Base-by-base conservation (phyloP, 2,797 vertebrate species). In the Bovichtus variegatus region DNA sequence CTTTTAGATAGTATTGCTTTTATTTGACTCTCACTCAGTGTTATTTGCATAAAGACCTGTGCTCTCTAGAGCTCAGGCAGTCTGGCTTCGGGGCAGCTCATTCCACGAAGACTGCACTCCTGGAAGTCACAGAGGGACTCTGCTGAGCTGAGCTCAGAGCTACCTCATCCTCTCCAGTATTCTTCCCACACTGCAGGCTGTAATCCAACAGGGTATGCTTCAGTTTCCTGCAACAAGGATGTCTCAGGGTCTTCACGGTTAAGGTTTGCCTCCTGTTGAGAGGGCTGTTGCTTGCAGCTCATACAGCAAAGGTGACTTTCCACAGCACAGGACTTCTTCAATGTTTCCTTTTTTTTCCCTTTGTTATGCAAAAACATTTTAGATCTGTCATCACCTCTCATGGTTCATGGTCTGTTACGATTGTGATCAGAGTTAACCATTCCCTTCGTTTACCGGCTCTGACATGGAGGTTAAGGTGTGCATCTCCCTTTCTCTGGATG, bases 21-120 rank as follows among this genome's bases (percentile, higher is more conserved):
- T 76, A 77, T 76, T 85, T 61, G 13, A 81, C 41, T 68, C 57
- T 70, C 75, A 67, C 58, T 81, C 66, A 0, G 41, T 78, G 50
- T 74, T 74, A 87, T 89, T 89, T 89, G 74, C 73, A 71, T 90
- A 78, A 84, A 87, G 85, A 88, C 78, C 82, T 63, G 80, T 58
- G 53, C 62, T 81, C 78, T 87, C 69, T 12, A 13, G 78, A 58
- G 82, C 80, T 81, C 63, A 27, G 54, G 57, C 65, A 70, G 80
- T 76, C 65, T 86, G 74, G 69, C 87, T 88, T 83, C 55, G 3
- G 78, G 84, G 78, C 54, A 79, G 75, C 83, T 89, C 75, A 67
- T 81, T 87, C 77, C 79, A 81, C 82, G 62, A 87, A 80, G 85
- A 78, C 70, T 74, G 75, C 74, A 83, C 82, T 82, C 80, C 75